phyloP scores from a whole-genome alignment of 2,888 invertebrate genomes.

The Griposia aprilina region DNA sequence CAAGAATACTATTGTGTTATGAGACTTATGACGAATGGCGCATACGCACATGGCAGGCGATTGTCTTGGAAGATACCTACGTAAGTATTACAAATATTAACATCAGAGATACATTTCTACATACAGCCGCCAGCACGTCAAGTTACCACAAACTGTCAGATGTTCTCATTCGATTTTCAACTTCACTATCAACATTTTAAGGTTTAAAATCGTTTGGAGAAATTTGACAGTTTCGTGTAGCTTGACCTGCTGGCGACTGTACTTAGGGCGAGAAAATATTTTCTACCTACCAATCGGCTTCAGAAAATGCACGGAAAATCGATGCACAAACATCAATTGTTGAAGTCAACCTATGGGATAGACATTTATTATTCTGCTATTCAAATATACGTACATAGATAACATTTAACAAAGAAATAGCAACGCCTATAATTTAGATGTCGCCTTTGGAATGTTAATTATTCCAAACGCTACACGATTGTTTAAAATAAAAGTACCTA shows the following conservation, averaged over 20 bases:
- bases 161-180: no score
- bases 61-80: constrained; percentile 38
- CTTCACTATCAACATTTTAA: no score
- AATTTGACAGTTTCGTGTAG: no score
- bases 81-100: neutral
- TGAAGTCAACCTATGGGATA: neutral
- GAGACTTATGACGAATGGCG: constrained; percentile 51
- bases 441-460: constrained; percentile 23
- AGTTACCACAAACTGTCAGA: no score
- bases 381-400: neutral
- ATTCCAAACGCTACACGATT: constrained; percentile 18
- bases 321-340: neutral
- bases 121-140: no score
- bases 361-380: neutral
- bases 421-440: neutral
- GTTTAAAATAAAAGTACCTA: neutral
- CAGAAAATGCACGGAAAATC: neutral
- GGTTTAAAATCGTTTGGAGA: no score
- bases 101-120: neutral
- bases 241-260: no score
- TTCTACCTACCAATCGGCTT: neutral
- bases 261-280: neutral
- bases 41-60: constrained; percentile 46
- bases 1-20: constrained; percentile 58
- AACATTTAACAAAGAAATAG: constrained; percentile 3